phyloP scores from a whole-genome alignment of 2,113 vertebrate species.

The Ceratotherium simum region DNA sequence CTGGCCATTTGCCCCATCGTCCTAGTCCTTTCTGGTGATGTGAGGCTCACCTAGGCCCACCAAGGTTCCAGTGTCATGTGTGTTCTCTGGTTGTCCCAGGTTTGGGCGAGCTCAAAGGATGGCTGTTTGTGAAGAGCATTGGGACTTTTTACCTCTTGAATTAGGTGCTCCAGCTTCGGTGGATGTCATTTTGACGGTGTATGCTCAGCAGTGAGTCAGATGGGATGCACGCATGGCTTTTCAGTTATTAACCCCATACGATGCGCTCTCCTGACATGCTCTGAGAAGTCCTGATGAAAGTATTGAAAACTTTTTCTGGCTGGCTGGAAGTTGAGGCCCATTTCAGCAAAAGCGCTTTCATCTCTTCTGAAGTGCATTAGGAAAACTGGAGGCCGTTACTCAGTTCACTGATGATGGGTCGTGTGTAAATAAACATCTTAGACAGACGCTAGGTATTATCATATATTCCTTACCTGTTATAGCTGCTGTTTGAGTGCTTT shows the following conservation, averaged over 20 bases:
- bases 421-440: too few species aligned
- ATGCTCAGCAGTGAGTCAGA: slow-evolving; percentile 67
- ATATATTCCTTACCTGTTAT: accelerated
- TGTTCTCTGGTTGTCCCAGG: accelerated
- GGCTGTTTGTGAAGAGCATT: not conserved
- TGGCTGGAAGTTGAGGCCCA: slow-evolving; percentile 39
- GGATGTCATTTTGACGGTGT: slow-evolving; percentile 63
- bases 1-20: accelerated
- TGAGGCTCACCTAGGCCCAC: not conserved
- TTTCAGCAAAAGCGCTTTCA: not conserved
- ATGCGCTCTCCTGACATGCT: slow-evolving; percentile 49
- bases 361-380: not conserved
- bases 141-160: slow-evolving; percentile 53
- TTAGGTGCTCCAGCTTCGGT: slow-evolving; percentile 45
- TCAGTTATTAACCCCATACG: slow-evolving; percentile 61
- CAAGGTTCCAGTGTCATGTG: accelerated
- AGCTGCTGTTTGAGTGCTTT: not conserved
- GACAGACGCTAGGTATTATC: not conserved
- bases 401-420: not conserved
- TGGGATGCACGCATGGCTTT: slow-evolving; percentile 13
- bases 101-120: not conserved
- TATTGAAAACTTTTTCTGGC: slow-evolving; percentile 50
- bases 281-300: slow-evolving; percentile 76
- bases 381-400: not conserved
- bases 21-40: not conserved